phyloP scores from a whole-genome alignment of 1,140 invertebrate genomes.

The Melipona quadrifasciata region DNA sequence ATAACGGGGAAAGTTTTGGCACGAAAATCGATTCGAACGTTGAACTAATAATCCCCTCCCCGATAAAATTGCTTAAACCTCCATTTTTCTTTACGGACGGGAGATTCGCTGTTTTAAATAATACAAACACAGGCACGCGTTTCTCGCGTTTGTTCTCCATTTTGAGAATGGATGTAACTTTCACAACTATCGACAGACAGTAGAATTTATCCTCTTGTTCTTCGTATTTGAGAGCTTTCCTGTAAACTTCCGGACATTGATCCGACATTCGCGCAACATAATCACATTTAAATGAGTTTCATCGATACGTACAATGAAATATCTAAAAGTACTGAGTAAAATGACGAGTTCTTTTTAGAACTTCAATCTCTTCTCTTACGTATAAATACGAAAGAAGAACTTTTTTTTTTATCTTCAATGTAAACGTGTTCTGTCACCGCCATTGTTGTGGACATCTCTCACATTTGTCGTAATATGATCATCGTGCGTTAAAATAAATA shows the following conservation, averaged over 20 bases:
- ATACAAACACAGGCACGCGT: background rate
- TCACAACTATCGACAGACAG: background rate
- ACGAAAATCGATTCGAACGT: constrained; percentile 17
- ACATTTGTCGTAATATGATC: background rate
- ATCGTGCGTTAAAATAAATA: no score
- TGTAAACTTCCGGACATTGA: background rate
- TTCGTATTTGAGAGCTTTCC: no score
- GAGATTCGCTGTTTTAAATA: background rate
- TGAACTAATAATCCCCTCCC: background rate
- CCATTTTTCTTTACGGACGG: background rate
- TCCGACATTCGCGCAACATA: background rate
- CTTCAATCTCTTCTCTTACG: background rate
- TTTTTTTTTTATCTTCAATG: background rate
- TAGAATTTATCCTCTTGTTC: background rate
- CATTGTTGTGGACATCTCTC: background rate
- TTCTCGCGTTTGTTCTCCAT: background rate
- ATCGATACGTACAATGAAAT: no score
- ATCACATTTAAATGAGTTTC: background rate
- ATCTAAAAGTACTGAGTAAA: no score
- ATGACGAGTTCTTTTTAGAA: background rate
- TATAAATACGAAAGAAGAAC: background rate
- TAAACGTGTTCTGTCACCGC: background rate
- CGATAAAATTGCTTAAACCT: constrained; percentile 2
- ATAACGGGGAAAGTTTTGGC: background rate
- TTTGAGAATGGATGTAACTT: background rate